A percentile compares a stretch with the other conserved stretches of the same genome.
Evolutionary conservation across 2,888 invertebrate species (phyloP).

Genomic region (Oscheius sp.): DNA sequence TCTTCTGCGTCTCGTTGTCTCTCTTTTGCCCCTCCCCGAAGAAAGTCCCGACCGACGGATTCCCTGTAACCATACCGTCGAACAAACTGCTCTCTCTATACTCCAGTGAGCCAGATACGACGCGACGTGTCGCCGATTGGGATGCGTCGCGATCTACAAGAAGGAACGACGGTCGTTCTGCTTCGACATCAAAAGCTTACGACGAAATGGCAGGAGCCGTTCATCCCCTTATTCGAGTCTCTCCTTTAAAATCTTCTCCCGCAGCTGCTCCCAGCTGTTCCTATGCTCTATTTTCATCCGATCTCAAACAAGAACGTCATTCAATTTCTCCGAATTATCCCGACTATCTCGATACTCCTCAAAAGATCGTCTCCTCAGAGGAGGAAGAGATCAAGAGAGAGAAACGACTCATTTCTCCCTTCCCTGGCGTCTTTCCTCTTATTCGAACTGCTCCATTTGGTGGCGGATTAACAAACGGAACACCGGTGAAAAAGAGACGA

Average conservation of each 20-base stretch:
- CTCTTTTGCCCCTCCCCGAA: conserved; percentile 22
- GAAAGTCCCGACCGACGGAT: conserved; percentile 21
- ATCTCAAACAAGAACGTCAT: conserved; percentile 1
- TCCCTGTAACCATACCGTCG: conserved; percentile 26
- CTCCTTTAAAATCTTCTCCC: conserved; percentile 19
- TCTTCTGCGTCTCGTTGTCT: background rate
- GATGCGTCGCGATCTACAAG: conserved; percentile 5
- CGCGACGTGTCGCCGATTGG: conserved; percentile 25
- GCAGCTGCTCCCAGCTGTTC: conserved; percentile 3
- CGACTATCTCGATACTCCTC: conserved; percentile 17
- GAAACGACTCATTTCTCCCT: background rate
- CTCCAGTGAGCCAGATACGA: conserved; percentile 14
- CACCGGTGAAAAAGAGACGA: conserved; percentile 46
- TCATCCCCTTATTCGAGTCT: conserved; percentile 29
- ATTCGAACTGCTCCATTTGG: conserved; percentile 17
- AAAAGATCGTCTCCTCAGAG: background rate
- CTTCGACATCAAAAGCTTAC: conserved; percentile 29
- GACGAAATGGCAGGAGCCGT: background rate
- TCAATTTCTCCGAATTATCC: background rate
- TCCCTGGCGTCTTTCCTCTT: conserved; percentile 25
- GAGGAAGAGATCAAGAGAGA: background rate
- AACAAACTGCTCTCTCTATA: conserved; percentile 32
- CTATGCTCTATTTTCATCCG: background rate
- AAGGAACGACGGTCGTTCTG: conserved; percentile 22
- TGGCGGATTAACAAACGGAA: conserved; percentile 43